phyloP scores from a whole-genome alignment of 2,888 invertebrate genomes.

The Frankliniella fusca region DNA sequence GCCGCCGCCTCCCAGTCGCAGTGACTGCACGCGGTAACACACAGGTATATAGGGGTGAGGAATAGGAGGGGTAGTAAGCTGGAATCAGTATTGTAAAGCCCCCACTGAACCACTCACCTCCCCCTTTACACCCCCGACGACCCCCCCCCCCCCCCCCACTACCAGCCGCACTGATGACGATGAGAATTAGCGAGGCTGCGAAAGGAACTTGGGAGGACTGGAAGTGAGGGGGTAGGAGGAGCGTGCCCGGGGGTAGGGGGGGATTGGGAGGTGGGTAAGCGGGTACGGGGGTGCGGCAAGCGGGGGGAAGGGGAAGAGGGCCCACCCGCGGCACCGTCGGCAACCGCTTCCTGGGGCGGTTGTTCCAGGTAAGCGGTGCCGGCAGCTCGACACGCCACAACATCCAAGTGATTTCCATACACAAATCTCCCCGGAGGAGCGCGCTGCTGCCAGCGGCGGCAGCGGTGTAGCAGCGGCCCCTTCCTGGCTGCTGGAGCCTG shows the following conservation, averaged over 20 bases:
- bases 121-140: neutral
- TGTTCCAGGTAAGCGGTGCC: slow-evolving; percentile 18
- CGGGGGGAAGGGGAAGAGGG: neutral
- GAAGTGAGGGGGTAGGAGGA: too few species aligned
- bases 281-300: too few species aligned
- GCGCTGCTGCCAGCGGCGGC: neutral
- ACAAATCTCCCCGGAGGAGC: neutral
- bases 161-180: neutral
- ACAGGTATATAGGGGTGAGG: neutral
- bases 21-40: neutral
- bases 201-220: neutral
- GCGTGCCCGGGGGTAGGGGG: too few species aligned
- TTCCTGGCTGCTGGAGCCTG: too few species aligned
- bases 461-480: too few species aligned
- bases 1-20: neutral
- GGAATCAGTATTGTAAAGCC: neutral
- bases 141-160: neutral
- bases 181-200: slow-evolving; percentile 3
- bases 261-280: too few species aligned
- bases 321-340: neutral
- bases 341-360: slow-evolving; percentile 4
- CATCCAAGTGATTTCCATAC: slow-evolving; percentile 26
- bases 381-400: neutral
- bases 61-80: neutral
- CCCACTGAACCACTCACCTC: too few species aligned